Base-by-base conservation (phyloP, 2,888 invertebrate genomes). In the Pteria penguin region DNA sequence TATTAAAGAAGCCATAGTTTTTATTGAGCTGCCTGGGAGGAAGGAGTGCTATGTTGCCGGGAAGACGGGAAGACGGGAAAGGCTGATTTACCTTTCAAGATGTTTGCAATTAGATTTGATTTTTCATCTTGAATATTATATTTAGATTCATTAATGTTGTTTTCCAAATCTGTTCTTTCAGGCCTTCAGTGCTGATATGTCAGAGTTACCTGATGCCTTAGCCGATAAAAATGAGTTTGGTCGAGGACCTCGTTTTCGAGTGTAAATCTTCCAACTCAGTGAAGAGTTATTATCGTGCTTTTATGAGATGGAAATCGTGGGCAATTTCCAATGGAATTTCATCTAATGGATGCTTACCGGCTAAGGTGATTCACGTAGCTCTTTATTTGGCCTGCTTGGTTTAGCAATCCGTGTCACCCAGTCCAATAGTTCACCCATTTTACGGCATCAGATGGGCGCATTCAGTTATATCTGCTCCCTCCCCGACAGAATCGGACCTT, bases 371-470 rank as follows among this genome's bases (percentile, higher is more conserved):
- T 26, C 78, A 76, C 66, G 62, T 82, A 4, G 73, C 77, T 4
- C 5, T 82, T 11, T 80, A 75, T 79, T 36, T 77, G 22, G 60
- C 75, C 1, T 78, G 79, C 14, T 63, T 83, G 57, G 68, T 73
- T 33, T 75, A 81, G 65, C 29, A 54, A 2, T 26, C 73, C 18
- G 77, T 60, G 66, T 75, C 77, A 36, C 63, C 72, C 4, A 70
- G 74, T 80, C 76, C 78, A 31, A 27, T 79, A n/a, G 70, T 73
- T 27, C 63, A 71, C 57, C 79, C 79, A 3, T 81, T 79, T 77
- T 82, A 82, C 67, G 72, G 73, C n/a, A 52, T 79, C 32, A 77
- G 79, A 69, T 81, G 75, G 77, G 57, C 66, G 32, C 79, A 79
- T 78, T 68, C 78, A 57, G 11, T 75, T 2, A 62, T 66, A 32